These are phyloP conservation scores for Stenolophus ochropezus DNA, from an alignment of 2,888 invertebrate genomes.

Conservation along the genomic window DNA sequence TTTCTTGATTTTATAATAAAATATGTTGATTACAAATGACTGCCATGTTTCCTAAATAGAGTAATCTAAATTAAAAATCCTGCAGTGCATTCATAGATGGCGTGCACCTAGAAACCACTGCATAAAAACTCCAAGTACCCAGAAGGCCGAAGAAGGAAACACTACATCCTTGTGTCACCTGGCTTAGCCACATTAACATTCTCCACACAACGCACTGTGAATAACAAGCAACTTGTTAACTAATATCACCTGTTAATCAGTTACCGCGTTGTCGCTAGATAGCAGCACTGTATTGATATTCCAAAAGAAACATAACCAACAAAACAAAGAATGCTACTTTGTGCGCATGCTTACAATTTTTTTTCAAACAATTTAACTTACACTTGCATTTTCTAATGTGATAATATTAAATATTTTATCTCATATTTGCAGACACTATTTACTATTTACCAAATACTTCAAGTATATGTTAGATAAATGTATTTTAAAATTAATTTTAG, in stretches of 20 bases:
- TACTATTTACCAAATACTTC: no score
- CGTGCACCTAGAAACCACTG: background rate
- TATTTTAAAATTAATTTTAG: no score
- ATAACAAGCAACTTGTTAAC: conserved; percentile 52
- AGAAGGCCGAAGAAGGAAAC: conserved; percentile 4
- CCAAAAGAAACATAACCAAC: conserved; percentile 33
- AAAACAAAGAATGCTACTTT: background rate
- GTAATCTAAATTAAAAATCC: background rate
- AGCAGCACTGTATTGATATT: conserved; percentile 48
- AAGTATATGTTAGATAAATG: no score
- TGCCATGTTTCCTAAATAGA: background rate
- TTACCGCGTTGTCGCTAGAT: conserved; percentile 45
- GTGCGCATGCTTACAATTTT: background rate
- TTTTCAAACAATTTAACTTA: no score
- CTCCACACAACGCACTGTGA: background rate
- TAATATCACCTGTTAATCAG: conserved; percentile 53
- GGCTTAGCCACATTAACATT: conserved; percentile 19
- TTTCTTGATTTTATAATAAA: no score
- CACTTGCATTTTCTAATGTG: no score
- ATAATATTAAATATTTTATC: no score
- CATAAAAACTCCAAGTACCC: conserved; percentile 5
- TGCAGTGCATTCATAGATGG: background rate
- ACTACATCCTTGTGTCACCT: conserved; percentile 27
- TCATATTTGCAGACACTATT: no score
- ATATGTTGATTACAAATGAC: background rate